A percentile compares a stretch with the other conserved stretches of the same genome.
Conservation (phyloP, 92 coral and sea anemone genomes). For the Chrysogorgia sp. region DNA sequence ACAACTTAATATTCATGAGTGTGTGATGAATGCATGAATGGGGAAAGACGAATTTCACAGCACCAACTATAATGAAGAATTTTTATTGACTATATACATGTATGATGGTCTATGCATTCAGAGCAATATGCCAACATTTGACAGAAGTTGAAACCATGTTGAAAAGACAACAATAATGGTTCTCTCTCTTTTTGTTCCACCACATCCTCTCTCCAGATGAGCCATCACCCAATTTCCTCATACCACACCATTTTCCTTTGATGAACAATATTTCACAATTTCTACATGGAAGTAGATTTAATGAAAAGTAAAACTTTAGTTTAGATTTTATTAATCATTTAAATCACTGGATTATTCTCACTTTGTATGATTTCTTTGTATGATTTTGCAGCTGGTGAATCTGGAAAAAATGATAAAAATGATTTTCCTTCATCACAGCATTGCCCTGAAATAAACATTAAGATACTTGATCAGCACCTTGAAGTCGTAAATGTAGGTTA, state of each 20-base stretch:
- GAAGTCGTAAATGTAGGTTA: no score
- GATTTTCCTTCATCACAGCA: constrained; percentile 98
- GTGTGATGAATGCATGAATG: no score
- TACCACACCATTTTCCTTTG: constrained; percentile 8
- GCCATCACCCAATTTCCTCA: neutral
- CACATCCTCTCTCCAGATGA: neutral
- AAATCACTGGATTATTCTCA: constrained; percentile 10
- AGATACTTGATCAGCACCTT: no score
- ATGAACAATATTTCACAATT: constrained; percentile 37
- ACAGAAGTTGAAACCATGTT: no score
- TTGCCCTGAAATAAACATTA: constrained; percentile 65
- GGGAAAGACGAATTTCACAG: no score
- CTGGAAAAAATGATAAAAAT: constrained; percentile 85
- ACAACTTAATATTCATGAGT: no score
- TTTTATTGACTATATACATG: no score
- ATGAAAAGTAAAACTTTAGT: neutral
- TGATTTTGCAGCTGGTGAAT: constrained; percentile 94
- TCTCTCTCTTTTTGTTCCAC: neutral
- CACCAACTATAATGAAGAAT: no score
- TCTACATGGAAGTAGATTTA: constrained; percentile 6
- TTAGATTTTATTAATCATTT: neutral
- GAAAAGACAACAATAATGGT: neutral
- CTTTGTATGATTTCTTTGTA: constrained; percentile 86
- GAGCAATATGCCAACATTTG: no score
- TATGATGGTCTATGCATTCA: no score